Base-by-base conservation (phyloP, 2,888 invertebrate genomes). In the Scaptomyza polygonia region DNA sequence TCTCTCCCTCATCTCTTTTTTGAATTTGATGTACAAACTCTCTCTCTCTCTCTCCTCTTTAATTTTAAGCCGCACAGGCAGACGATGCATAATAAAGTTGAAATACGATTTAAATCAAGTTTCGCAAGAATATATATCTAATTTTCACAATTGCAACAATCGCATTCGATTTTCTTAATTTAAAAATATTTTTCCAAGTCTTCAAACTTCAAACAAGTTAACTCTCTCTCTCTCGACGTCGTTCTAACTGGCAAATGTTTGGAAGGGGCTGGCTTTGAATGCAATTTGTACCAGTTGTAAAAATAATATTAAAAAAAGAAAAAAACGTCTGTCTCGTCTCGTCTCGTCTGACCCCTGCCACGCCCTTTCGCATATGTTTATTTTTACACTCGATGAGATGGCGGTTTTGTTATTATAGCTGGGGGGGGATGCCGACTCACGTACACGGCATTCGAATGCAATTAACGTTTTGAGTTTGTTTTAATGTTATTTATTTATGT, bases 401-500 rank as follows among this genome's bases (percentile, higher is more conserved):
- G 42, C 49, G 14, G 56, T 53, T 43, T n/a, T n/a, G n/a, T n/a
- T 77, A 49, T 77, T 74, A 62, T 30, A 64, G 29, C 59, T 45
- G 63, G 39, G 9, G 9, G 61, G n/a, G n/a, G n/a, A n/a, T n/a
- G n/a, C n/a, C n/a, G n/a, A 68, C 70, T 54, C 79, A 76, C 79
- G 76, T 74, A 74, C 59, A 21, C 63, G 64, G 52, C 70, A 64
- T 74, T 70, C 79, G 70, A 76, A 76, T 78, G 79, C 76, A 76
- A 76, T 76, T 76, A 76, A 76, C 75, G 75, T 78, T 74, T 76
- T 76, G 64, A 75, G 79, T 76, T 79, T 66, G 70, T 74, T 76
- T 78, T 78, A 78, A 74, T 76, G 79, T 78, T 78, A 69, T 76
- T 78, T 76, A 76, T 76, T 78, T 76, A 73, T 78, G 75, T 78